Percentiles rank a stretch among this genome's conserved stretches.
Conservation (phyloP, 2,113 vertebrate species). For the human region GRCh38 chr3:77275001-77275500, state of each 20-base stretch:
- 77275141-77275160: too few relatives aligned
- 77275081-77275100: neutral
- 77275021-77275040: neutral
- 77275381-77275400: neutral
- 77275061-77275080: neutral
- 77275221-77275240: neutral
- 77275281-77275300: neutral
- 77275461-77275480: neutral
- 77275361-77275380: neutral
- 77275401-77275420: neutral
- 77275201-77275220: neutral
- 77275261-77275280: neutral
- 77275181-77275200: neutral
- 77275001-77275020: neutral
- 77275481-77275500: neutral
- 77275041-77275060: neutral
- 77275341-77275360: neutral
- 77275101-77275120: constrained; percentile 22
- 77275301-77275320: neutral
- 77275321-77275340: neutral
- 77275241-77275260: neutral
- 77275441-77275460: neutral
- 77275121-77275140: neutral
- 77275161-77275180: neutral
- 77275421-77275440: neutral